Conservation (phyloP, 2,888 invertebrate genomes). For the Drosophila prostipennis region DNA sequence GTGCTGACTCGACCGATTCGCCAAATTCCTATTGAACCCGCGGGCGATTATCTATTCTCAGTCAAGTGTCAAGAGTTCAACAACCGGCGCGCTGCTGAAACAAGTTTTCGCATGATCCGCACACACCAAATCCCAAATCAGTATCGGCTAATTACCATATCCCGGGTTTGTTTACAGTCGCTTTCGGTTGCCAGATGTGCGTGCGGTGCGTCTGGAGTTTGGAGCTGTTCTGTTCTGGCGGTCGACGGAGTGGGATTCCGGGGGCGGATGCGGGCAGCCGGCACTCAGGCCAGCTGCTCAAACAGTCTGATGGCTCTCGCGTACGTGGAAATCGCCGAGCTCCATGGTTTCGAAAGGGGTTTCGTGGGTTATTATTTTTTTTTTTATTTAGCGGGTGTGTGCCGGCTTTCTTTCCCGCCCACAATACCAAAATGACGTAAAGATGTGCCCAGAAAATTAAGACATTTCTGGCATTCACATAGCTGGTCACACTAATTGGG, state of each 20-base stretch:
- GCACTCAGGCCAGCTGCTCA: constrained; percentile 39
- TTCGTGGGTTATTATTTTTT: too few relatives aligned
- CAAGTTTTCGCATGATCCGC: constrained; percentile 67
- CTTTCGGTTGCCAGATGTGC: constrained; percentile 7
- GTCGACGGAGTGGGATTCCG: constrained; percentile 12
- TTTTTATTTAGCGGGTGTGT: too few relatives aligned
- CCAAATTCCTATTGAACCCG: constrained; percentile 16
- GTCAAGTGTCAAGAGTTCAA: constrained; percentile 75
- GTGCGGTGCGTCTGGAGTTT: neutral
- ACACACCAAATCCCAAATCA: constrained; percentile 19
- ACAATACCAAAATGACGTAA: too few relatives aligned
- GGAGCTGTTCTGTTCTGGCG: constrained; percentile 12
- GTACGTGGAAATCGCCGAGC: neutral
- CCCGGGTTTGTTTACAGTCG: constrained; percentile 34
- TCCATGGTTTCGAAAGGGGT: too few relatives aligned
- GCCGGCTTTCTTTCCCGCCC: too few relatives aligned
- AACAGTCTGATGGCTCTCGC: constrained; percentile 7
- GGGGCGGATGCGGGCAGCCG: constrained; percentile 14
- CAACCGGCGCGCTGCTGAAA: constrained; percentile 58
- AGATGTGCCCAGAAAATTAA: too few relatives aligned
- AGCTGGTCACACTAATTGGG: too few relatives aligned
- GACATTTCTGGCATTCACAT: too few relatives aligned
- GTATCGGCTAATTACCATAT: constrained; percentile 44
- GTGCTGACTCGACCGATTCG: constrained; percentile 30
- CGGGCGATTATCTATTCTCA: constrained; percentile 38